A percentile compares a stretch with the other conserved stretches of the same genome.
phyloP scores from a whole-genome alignment of 2,113 vertebrate species.

The Gymnarchus niloticus region DNA sequence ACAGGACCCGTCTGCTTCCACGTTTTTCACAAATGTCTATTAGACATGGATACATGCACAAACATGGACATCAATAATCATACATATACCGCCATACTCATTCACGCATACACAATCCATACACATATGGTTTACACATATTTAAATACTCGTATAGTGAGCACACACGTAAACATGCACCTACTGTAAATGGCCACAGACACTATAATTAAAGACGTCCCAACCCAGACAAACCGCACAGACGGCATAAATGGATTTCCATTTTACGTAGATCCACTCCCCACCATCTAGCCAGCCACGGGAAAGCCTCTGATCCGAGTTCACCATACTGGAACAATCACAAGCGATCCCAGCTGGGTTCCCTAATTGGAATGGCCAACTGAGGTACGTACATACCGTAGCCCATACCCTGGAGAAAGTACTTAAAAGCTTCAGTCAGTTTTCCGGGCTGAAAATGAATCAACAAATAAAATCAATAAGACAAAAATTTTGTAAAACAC shows the following conservation, averaged over 20 bases:
- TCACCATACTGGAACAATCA: neutral
- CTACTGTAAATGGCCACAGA: too few species aligned
- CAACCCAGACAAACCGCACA: neutral
- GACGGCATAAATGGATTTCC: neutral
- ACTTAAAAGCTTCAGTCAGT: slow-evolving; percentile 95
- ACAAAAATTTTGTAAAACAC: neutral
- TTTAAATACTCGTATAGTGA: neutral
- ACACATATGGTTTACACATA: neutral
- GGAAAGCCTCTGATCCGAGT: too few species aligned
- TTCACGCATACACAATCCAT: neutral
- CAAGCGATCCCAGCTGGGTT: fast-evolving
- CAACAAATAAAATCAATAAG: neutral
- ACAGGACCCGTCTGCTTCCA: fast-evolving
- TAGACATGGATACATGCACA: neutral
- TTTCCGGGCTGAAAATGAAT: slow-evolving; percentile 78
- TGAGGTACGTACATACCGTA: slow-evolving; percentile 80
- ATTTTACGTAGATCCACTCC: neutral
- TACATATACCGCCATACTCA: neutral
- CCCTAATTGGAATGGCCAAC: too few species aligned
- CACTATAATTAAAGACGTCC: too few species aligned
- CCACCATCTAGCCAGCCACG: neutral
- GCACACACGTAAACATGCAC: too few species aligned
- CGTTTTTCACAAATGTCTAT: neutral
- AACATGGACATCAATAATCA: neutral
- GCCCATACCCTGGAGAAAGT: slow-evolving; percentile 98